Percentiles rank a stretch among this genome's conserved stretches.
Evolutionary conservation across 2,113 vertebrate species (phyloP).

Genomic region (Talpa occidentalis): DNA sequence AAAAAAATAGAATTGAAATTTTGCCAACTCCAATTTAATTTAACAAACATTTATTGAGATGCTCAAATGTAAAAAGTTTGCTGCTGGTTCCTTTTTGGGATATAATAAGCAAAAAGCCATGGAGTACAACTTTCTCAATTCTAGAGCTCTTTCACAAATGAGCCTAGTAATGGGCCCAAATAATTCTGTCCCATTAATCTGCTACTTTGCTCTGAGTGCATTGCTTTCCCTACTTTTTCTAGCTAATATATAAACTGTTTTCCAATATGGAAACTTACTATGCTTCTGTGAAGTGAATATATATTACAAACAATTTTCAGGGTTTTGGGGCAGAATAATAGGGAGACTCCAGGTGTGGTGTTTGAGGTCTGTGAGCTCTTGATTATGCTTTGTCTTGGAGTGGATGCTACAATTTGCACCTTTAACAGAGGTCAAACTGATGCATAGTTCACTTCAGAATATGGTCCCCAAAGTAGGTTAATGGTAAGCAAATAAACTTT

Average conservation of each 20-base stretch:
- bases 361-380: neutral
- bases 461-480: neutral
- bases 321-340: neutral
- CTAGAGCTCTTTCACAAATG: neutral
- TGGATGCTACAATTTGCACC: neutral
- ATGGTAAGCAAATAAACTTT: neutral
- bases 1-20: neutral
- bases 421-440: neutral
- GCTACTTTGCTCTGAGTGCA: neutral
- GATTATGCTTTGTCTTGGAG: neutral
- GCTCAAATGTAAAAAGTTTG: neutral
- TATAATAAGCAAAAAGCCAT: neutral
- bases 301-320: neutral
- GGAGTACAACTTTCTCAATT: neutral
- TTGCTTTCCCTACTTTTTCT: conserved; percentile 4
- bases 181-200: neutral
- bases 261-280: neutral
- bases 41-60: neutral
- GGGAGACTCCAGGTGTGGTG: neutral
- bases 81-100: neutral
- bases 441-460: neutral
- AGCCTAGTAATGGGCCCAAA: neutral
- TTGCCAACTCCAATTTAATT: neutral
- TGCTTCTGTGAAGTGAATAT: neutral
- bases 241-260: conserved; percentile 12